Conservation (phyloP, 2,797 vertebrate genomes). For the Lacerta viridis region DNA sequence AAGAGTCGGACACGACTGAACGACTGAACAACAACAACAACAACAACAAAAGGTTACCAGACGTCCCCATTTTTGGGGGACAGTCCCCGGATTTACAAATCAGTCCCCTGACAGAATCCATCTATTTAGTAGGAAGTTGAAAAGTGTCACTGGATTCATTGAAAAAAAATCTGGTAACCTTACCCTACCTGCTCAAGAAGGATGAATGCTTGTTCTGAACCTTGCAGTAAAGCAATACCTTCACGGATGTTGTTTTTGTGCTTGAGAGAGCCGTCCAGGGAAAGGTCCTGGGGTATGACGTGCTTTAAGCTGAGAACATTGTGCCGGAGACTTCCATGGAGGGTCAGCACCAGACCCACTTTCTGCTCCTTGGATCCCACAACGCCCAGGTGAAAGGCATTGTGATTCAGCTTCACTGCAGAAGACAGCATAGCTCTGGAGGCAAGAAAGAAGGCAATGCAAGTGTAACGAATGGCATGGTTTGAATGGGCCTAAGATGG, state of each 20-base stretch:
- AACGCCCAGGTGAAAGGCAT: conserved; percentile 62
- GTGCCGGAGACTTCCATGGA: conserved; percentile 81
- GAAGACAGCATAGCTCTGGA: conserved; percentile 81
- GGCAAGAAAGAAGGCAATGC: conserved; percentile 46
- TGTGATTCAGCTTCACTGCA: conserved; percentile 77
- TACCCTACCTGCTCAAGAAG: not conserved
- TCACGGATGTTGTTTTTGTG: conserved; percentile 61
- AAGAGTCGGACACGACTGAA: too few relatives aligned
- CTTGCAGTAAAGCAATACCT: conserved; percentile 50
- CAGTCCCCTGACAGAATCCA: too few relatives aligned
- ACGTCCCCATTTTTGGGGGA: too few relatives aligned
- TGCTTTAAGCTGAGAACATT: conserved; percentile 74
- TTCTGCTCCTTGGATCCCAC: conserved; percentile 64
- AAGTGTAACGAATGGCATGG: not conserved
- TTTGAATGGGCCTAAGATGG: too few relatives aligned
- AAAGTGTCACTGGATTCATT: too few relatives aligned
- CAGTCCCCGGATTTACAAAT: too few relatives aligned
- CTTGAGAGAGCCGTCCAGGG: conserved; percentile 79
- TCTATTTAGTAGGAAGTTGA: too few relatives aligned
- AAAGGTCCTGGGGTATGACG: conserved; percentile 77
- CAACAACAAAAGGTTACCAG: too few relatives aligned
- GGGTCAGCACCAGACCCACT: conserved; percentile 72
- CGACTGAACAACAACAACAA: too few relatives aligned
- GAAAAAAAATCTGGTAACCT: too few relatives aligned
- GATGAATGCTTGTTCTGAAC: not conserved